Evolutionary conservation across 2,888 invertebrate species (phyloP).

Genomic region (Cephus pulcher): DNA sequence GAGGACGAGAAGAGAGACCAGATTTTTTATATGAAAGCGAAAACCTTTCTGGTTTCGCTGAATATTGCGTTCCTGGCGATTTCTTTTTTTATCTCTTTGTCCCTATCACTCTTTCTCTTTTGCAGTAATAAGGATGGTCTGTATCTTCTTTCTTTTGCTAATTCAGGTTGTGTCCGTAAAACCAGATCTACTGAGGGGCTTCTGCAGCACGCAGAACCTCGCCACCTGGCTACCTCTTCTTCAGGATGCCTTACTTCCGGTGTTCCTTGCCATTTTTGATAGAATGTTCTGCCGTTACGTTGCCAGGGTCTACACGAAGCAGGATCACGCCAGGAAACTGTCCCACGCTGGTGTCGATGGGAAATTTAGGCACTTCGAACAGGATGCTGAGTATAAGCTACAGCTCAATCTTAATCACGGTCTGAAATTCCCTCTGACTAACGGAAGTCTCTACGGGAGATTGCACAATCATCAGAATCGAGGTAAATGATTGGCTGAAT

Average conservation of each 20-base stretch:
- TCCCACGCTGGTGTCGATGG: constrained; percentile 66
- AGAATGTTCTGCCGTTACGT: constrained; percentile 71
- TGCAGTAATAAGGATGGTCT: not conserved
- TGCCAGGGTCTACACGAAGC: constrained; percentile 68
- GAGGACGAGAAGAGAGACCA: not conserved
- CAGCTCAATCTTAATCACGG: constrained; percentile 66
- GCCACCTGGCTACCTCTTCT: constrained; percentile 71
- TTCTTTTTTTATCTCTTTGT: not conserved
- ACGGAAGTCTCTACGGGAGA: constrained; percentile 71
- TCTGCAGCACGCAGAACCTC: constrained; percentile 69
- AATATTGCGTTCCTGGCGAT: constrained; percentile 16
- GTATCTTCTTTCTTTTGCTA: constrained; percentile 17
- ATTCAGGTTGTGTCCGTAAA: constrained; percentile 69
- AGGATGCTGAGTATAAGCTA: constrained; percentile 62
- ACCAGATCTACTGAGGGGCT: constrained; percentile 67
- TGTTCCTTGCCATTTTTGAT: constrained; percentile 71
- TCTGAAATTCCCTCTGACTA: constrained; percentile 72
- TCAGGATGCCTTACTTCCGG: constrained; percentile 71
- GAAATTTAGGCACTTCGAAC: constrained; percentile 71
- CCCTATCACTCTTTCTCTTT: not conserved
- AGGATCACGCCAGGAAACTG: constrained; percentile 52
- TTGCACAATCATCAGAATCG: constrained; percentile 66
- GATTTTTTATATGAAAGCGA: constrained; percentile 40
- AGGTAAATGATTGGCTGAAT: constrained; percentile 37
- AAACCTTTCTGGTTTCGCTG: constrained; percentile 9